Base-by-base conservation (phyloP, 2,113 vertebrate species). In the Cynoglossus semilaevis region DNA sequence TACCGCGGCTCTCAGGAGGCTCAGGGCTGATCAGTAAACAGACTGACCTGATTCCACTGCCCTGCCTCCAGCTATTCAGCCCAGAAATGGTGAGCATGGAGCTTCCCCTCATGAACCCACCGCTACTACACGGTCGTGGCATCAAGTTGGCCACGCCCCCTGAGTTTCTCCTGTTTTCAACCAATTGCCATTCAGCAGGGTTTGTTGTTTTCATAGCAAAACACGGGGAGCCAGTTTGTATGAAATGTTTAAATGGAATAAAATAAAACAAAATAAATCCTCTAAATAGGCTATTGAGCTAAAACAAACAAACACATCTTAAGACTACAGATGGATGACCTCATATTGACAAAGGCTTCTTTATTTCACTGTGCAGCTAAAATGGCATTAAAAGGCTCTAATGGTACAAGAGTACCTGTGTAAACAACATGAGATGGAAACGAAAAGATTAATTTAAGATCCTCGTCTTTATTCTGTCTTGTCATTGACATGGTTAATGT, bases 1-100 rank as follows among this genome's bases (percentile, higher is more conserved):
- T 54, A 72, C 49, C 50, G 45, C 74, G 59, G 67, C 70, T 72
- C 74, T 79, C 72, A 63, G 63, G 67, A 69, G 76, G 63, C 74
- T 75, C 58, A 59, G 70, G 56, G 61, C 72, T 75, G 65, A 78
- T 87, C 73, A 68, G 81, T 82, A 78, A 84, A 87, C 76, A 82
- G 56, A 67, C 54, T 80, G 81, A 79, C 70, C 77, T 78, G 63
- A 79, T 85, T 83, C 64, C 71, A 61, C 74, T 74, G 68, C 77
- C 48, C 60, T 63, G 51, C 76, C 67, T 76, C 58, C 41, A 85
- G 67, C 75, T 61, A 74, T 65, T 63, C 67, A 67, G 69, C 64
- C 58, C 62, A 60, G 63, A 62, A 70, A 65, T 51, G 36, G 70
- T 57, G 50, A 77, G 75, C 58, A 40, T 54, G 65, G 61, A 73